These are phyloP conservation scores for Rachycentron canadum DNA, from an alignment of 2,797 vertebrate genomes.

Conservation along the genomic window DNA sequence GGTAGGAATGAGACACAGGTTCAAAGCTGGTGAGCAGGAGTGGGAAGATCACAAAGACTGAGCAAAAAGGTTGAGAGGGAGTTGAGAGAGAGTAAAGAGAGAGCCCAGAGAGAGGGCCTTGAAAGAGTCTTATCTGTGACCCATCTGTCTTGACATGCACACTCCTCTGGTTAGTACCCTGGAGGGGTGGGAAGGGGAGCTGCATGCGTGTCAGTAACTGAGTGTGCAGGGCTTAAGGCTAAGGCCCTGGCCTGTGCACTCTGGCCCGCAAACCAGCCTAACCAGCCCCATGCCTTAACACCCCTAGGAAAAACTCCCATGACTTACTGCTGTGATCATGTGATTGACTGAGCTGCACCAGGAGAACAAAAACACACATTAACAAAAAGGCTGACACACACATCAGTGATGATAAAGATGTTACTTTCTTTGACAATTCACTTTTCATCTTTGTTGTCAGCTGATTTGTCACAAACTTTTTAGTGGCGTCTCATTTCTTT, in stretches of 20 bases:
- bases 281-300: slow-evolving; percentile 65
- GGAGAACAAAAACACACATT: slow-evolving; percentile 20
- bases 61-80: slow-evolving; percentile 54
- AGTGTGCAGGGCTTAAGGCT: slow-evolving; percentile 63
- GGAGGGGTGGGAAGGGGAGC: slow-evolving; percentile 62
- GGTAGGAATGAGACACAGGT: slow-evolving; percentile 63
- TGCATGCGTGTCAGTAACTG: slow-evolving; percentile 62
- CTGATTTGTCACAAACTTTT: slow-evolving; percentile 30
- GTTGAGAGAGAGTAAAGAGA: slow-evolving; percentile 54
- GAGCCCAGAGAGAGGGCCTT: slow-evolving; percentile 49
- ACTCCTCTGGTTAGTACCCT: slow-evolving; percentile 73
- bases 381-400: slow-evolving; percentile 53
- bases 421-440: slow-evolving; percentile 46
- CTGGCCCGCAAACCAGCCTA: slow-evolving; percentile 75
- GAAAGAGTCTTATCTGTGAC: slow-evolving; percentile 78
- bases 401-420: slow-evolving; percentile 46
- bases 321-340: slow-evolving; percentile 69
- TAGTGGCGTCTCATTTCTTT: neutral
- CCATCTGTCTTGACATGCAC: slow-evolving; percentile 81
- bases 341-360: slow-evolving; percentile 49
- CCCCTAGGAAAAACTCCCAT: slow-evolving; percentile 65
- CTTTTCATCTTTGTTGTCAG: slow-evolving; percentile 24
- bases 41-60: slow-evolving; percentile 58
- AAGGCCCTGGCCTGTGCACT: slow-evolving; percentile 77
- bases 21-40: slow-evolving; percentile 51